Base-by-base conservation (phyloP, 2,113 vertebrate genomes). In the Cebidichthys violaceus region DNA sequence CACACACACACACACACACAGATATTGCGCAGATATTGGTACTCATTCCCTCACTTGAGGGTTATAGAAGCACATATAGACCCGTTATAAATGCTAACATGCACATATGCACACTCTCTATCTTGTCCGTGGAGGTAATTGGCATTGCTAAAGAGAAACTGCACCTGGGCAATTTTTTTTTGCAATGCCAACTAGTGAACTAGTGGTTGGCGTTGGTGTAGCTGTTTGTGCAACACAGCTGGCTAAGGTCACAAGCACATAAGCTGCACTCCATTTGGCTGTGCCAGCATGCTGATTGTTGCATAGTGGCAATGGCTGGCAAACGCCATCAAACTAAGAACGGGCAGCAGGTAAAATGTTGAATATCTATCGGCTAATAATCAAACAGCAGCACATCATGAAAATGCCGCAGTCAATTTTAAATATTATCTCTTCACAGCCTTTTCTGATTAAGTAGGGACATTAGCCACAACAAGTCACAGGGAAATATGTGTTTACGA, bases 121-220 rank as follows among this genome's bases (percentile, higher is more conserved):
- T 24, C 31, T 7, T 62, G 2, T 66, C 52, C 8, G n/a, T 54
- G 59, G 33, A 35, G 41, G 64, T n/a, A 52, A 60, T 47, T 14
- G 17, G 9, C 41, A 50, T 68, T 72, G 77, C 62, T 45, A 7
- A 45, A 45, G 66, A 69, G 37, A 39, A 33, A 35, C 29, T 81
- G 60, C 17, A 41, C 6, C 18, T 13, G 6, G 41, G 43, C 20
- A 57, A 2, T 3, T 57, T 3, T 70, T 39, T 69, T 27, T 4
- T 75, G 62, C 60, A 75, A 10, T 73, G 52, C 69, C 74, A 81
- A 62, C 77, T 33, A 15, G 43, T 82, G 71, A 81, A 62, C 77
- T 27, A 15, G 43, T 82, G 71, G 72, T 75, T 79, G 75, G 70
- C 81, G 59, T 18, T 45, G 65, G 39, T 72, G 33, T 33, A 61